Base-by-base conservation (phyloP, 2,797 vertebrate species). In the Enteromius treurensis region DNA sequence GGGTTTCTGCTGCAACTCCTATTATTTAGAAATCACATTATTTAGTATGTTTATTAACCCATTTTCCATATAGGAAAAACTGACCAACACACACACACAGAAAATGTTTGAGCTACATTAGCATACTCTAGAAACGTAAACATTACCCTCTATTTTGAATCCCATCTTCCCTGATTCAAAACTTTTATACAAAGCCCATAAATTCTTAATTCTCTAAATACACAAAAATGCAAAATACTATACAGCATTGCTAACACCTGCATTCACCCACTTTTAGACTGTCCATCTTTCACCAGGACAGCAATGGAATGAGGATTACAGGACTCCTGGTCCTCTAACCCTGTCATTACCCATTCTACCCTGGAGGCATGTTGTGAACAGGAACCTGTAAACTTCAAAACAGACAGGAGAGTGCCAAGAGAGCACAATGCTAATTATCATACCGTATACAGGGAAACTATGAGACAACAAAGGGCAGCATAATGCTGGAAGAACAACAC, bases 271-370 rank as follows among this genome's bases (percentile, higher is more conserved):
- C 80, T 17, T 40, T 23, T 67, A 67, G 53, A 58, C 29, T 10
- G 26, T 53, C 77, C 15, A 26, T 79, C 80, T 26, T 47, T 69
- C 80, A 79, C 69, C 74, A 65, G 58, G 49, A 62, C 17, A 80
- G 64, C 29, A 21, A 29, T 64, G 64, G 74, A 85, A 85, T 83
- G 68, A 62, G 74, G 37, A 88, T 65, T 81, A 78, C 64, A 60
- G 79, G 51, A 65, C 26, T 62, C 62, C 55, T 62, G 4, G 49
- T 77, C 53, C 29, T 67, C 58, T 40, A 32, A 67, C 58, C 37
- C 64, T 51, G 55, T 77, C 68, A 76, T 79, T 85, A 73, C 45
- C 53, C 47, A 10, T 49, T n/a, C 51, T 60, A 4, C 62, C 64
- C 6, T 15, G 1, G 17, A 40, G 69, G 58, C 76, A 65, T 42